Base-by-base conservation (phyloP, 2,113 vertebrate species). In the Electrona antarctica region DNA sequence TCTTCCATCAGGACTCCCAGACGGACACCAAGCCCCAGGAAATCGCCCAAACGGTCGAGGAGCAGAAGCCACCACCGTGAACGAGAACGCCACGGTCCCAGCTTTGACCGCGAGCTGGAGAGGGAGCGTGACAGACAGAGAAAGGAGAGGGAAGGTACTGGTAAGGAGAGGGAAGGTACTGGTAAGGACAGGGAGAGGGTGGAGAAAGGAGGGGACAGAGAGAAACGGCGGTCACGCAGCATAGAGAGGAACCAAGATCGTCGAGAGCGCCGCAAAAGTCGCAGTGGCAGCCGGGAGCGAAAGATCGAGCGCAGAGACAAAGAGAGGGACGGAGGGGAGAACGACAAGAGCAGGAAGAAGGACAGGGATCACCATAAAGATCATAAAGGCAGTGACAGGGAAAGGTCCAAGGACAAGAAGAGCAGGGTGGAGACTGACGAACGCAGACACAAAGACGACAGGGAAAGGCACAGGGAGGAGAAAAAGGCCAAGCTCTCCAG, bases 51-150 rank as follows among this genome's bases (percentile, higher is more conserved):
- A 84, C 94, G 97, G 76, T 98, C 97, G 4, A 94, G 98, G 85
- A 98, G 97, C 90, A 93, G 94, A 85, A 98, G 97, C 91, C 96
- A 94, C 89, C 97, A 98, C 85, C 93, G 94, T 1, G 97, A 98
- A 71, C 90, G 89, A 57, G 96, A 98, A 12, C 92, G 94, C 29
- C 96, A 94, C 0, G 95, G 96, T 10, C 95, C 95, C 79, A 98
- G 95, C 86, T 99, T 98, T 59, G 98, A 99, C 61, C 93, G 94
- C 67, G 98, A 99, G 77, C 91, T 98, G 79, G 97, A 99, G 84
- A 93, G 96, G 86, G 98, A 99, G 76, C 91, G 96, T 9, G 97
- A 99, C 81, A 94, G 97, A 0, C 97, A 99, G 76, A 94, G 94
- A 82, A 93, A 97, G 75, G 98, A 99, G 76, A 92, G 94, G 0